Evolutionary conservation across 2,113 vertebrate species (phyloP).

Genomic region (Paracanthobrama guichenoti): DNA sequence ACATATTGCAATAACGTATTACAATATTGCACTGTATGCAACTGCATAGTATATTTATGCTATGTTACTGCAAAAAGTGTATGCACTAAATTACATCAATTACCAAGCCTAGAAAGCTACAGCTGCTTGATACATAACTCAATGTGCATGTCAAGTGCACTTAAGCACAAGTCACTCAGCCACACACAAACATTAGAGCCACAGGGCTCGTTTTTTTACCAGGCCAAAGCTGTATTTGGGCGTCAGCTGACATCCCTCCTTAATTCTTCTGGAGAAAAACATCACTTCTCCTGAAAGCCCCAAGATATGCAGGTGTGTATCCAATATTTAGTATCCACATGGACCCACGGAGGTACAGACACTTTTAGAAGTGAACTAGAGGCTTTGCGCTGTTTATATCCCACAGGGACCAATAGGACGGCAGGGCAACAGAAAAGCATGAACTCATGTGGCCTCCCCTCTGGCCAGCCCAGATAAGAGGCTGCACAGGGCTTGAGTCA

Average conservation of each 20-base stretch:
- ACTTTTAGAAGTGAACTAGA: neutral
- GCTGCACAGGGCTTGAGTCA: neutral
- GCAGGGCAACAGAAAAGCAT: neutral
- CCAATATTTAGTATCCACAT: neutral
- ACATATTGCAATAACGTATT: neutral
- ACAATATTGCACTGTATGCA: neutral
- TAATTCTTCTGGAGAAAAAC: conserved; percentile 72
- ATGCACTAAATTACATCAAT: neutral
- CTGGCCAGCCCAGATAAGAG: conserved; percentile 20
- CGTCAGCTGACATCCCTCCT: conserved; percentile 70
- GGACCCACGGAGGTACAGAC: neutral
- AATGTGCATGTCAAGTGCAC: neutral
- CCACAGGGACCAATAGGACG: conserved; percentile 28
- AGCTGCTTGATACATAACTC: neutral
- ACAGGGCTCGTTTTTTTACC: conserved; percentile 42
- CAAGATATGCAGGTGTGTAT: neutral
- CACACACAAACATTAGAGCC: conserved; percentile 18
- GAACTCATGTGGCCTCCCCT: conserved; percentile 36
- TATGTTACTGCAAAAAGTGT: neutral
- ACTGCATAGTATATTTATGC: neutral
- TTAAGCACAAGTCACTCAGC: neutral
- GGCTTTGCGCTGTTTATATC: conserved; percentile 22
- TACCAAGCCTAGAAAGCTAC: neutral
- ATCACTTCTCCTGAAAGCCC: conserved; percentile 11
- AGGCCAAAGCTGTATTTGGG: conserved; percentile 75